Conservation (phyloP, 1,140 invertebrate species). For the Sycophila sp. region DNA sequence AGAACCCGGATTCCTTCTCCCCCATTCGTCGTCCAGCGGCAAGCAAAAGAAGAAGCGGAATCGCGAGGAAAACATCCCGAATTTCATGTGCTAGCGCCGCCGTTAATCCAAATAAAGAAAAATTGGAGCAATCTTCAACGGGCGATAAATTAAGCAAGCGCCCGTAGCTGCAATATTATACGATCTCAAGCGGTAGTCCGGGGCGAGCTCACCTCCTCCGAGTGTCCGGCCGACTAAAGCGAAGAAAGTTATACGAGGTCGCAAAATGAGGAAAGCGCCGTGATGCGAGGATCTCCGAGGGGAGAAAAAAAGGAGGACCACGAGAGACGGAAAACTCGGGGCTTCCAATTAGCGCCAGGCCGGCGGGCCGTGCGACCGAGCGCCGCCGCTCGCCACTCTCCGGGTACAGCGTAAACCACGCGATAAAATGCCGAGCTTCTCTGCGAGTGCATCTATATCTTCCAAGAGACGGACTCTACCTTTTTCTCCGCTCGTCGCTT, state of each 20-base stretch:
- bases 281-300: background rate
- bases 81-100: background rate
- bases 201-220: background rate
- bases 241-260: background rate
- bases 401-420: slow-evolving; percentile 53
- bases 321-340: slow-evolving; percentile 40
- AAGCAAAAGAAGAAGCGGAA: too few relatives aligned
- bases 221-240: too few relatives aligned
- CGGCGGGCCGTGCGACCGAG: slow-evolving; percentile 39
- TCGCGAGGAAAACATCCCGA: background rate
- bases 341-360: slow-evolving; percentile 59
- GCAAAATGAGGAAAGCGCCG: too few relatives aligned
- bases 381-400: slow-evolving; percentile 42
- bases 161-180: too few relatives aligned
- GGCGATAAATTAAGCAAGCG: background rate
- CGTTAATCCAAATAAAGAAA: slow-evolving; percentile 21
- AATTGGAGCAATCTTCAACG: slow-evolving; percentile 1
- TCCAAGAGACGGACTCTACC: background rate
- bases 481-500: background rate
- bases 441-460: slow-evolving; percentile 16
- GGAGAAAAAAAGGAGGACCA: background rate
- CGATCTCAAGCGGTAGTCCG: too few relatives aligned
- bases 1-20: background rate
- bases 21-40: background rate
- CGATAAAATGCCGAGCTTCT: slow-evolving; percentile 52